phyloP scores from a whole-genome alignment of 2,888 invertebrate species.

The Eupithecia abbreviata region DNA sequence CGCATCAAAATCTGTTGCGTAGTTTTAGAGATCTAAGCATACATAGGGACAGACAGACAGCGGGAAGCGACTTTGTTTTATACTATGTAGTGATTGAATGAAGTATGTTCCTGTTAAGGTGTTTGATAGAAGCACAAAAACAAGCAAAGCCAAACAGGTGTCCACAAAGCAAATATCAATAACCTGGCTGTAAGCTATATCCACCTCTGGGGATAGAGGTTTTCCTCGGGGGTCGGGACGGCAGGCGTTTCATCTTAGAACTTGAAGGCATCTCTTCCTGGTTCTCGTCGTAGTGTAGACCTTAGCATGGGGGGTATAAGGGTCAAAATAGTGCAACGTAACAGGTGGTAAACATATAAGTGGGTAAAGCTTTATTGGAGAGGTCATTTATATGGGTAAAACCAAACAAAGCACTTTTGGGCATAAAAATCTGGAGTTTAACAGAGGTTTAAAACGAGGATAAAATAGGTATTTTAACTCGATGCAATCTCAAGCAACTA shows the following conservation, averaged over 20 bases:
- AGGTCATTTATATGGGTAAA: constrained; percentile 2
- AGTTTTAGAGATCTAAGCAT: no score
- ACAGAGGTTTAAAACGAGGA: background rate
- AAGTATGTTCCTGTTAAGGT: background rate
- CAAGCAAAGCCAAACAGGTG: constrained; percentile 34
- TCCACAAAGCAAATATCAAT: constrained; percentile 32
- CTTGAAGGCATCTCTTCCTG: constrained; percentile 66
- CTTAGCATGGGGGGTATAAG: constrained; percentile 69
- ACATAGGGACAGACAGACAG: no score
- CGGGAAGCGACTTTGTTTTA: no score
- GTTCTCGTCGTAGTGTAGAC: constrained; percentile 94
- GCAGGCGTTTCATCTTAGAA: constrained; percentile 81
- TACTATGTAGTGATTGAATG: no score
- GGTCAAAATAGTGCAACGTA: constrained; percentile 18
- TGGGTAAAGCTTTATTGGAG: background rate
- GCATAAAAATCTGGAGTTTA: background rate
- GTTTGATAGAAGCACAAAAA: background rate
- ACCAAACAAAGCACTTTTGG: background rate
- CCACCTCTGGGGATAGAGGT: constrained; percentile 87
- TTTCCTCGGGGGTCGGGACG: constrained; percentile 89
- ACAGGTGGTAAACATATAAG: constrained; percentile 47
- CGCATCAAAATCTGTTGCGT: no score
- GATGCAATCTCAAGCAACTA: background rate
- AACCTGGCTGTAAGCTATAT: constrained; percentile 75
- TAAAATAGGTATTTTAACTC: background rate